Conservation (phyloP, 2,797 vertebrate species). For the Premnoplex brunnescens region DNA sequence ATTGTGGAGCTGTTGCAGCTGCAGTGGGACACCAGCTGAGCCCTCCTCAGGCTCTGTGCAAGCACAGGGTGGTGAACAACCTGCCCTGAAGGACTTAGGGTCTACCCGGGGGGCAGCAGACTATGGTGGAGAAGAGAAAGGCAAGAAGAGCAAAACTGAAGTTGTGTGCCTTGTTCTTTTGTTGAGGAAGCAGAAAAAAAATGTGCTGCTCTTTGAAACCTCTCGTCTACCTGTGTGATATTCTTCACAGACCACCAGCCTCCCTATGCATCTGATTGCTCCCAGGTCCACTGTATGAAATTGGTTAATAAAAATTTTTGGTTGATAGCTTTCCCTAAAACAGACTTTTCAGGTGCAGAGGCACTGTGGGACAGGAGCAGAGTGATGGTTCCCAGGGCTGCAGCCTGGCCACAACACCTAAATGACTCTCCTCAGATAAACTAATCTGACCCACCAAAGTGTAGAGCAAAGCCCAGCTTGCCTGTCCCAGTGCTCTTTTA, state of each 20-base stretch:
- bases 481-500: background rate
- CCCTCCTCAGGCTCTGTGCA: background rate
- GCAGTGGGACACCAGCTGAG: background rate
- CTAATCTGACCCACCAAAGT: background rate
- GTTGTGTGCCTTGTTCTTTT: background rate
- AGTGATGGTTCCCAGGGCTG: background rate
- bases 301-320: background rate
- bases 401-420: background rate
- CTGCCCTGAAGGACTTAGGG: background rate
- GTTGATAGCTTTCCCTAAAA: background rate
- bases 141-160: background rate
- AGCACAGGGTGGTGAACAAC: background rate
- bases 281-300: background rate
- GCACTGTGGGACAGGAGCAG: background rate
- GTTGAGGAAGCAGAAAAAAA: background rate
- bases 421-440: background rate
- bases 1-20: accelerated
- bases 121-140: background rate
- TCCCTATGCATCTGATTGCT: accelerated
- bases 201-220: background rate
- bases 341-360: background rate
- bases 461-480: constrained; percentile 13
- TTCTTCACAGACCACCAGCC: background rate
- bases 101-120: background rate
- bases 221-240: background rate